Evolutionary conservation across 1,140 invertebrate genomes (phyloP).

Genomic region (Varroa destructor): DNA sequence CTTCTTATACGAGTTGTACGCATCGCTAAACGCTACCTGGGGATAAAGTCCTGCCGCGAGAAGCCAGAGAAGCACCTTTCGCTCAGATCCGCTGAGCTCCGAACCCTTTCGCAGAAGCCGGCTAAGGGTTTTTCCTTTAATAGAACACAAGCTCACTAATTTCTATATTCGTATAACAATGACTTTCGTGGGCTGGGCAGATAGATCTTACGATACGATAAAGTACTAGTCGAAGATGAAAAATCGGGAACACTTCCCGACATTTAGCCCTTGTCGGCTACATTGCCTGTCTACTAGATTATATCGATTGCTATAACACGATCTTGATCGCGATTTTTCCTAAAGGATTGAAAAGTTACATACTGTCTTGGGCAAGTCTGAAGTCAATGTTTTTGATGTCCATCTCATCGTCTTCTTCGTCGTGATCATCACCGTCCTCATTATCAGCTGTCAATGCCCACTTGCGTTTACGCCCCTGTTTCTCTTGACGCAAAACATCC

Average conservation of each 20-base stretch:
- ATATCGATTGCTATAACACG: too few species aligned
- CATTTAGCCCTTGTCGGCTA: too few species aligned
- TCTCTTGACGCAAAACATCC: slow-evolving; percentile 50
- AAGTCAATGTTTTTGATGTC: slow-evolving; percentile 83
- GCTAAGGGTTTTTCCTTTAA: background rate
- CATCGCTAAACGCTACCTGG: slow-evolving; percentile 76
- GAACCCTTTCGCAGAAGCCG: slow-evolving; percentile 11
- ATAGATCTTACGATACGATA: too few species aligned
- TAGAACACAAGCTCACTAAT: too few species aligned
- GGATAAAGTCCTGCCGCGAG: slow-evolving; percentile 82
- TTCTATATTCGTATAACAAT: too few species aligned
- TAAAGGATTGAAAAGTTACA: too few species aligned
- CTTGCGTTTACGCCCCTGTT: slow-evolving; percentile 56
- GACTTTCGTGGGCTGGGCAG: too few species aligned
- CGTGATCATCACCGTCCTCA: slow-evolving; percentile 45
- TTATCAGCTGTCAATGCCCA: slow-evolving; percentile 39
- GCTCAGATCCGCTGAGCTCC: background rate
- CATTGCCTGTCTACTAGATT: too few species aligned
- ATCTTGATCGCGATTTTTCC: too few species aligned
- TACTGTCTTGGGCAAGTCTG: slow-evolving; percentile 38
- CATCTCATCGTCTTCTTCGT: slow-evolving; percentile 44
- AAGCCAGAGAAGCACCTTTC: slow-evolving; percentile 47
- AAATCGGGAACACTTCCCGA: too few species aligned
- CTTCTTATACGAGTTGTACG: slow-evolving; percentile 77
- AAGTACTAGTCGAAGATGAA: too few species aligned